phyloP scores from a whole-genome alignment of 2,113 vertebrate species.

The human (Homo sapiens) region DNA sequence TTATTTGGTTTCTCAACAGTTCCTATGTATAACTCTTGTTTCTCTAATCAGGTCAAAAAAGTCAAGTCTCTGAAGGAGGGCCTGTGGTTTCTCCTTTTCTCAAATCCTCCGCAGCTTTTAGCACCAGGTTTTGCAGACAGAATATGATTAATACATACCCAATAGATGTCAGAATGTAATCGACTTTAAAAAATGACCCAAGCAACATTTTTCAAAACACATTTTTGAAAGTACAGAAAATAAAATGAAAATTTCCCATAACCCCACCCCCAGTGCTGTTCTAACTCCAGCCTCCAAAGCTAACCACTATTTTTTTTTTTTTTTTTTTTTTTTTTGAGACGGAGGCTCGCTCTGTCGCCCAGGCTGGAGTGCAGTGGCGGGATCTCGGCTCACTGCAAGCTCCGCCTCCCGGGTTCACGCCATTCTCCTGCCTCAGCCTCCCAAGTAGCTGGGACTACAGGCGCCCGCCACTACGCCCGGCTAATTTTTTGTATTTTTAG shows the following conservation, averaged over 20 bases:
- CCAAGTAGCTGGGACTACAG: too few relatives aligned
- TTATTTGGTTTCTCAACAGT: background rate
- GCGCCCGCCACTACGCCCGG: too few relatives aligned
- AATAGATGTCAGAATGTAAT: background rate
- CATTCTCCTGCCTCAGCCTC: too few relatives aligned
- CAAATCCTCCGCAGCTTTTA: background rate
- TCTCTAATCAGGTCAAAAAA: constrained; percentile 14
- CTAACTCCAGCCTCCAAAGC: background rate
- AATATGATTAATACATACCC: constrained; percentile 44
- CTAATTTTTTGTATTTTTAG: too few relatives aligned
- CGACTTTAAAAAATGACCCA: constrained; percentile 9
- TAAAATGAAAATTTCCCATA: background rate
- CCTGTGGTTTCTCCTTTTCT: background rate
- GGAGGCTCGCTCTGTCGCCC: too few relatives aligned
- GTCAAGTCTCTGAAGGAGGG: background rate
- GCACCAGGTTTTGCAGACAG: background rate
- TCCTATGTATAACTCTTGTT: background rate
- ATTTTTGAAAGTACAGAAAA: background rate
- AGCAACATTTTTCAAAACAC: background rate
- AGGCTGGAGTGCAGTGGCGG: too few relatives aligned
- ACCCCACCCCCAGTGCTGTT: background rate
- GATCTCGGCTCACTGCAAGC: too few relatives aligned
- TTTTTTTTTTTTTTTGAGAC: too few relatives aligned
- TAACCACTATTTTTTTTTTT: background rate
- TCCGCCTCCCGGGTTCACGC: too few relatives aligned